Evolutionary conservation across 2,797 vertebrate genomes (phyloP), one percentile per base, ranked within the genome.

Genomic region (Hafferia zeledoni): DNA sequence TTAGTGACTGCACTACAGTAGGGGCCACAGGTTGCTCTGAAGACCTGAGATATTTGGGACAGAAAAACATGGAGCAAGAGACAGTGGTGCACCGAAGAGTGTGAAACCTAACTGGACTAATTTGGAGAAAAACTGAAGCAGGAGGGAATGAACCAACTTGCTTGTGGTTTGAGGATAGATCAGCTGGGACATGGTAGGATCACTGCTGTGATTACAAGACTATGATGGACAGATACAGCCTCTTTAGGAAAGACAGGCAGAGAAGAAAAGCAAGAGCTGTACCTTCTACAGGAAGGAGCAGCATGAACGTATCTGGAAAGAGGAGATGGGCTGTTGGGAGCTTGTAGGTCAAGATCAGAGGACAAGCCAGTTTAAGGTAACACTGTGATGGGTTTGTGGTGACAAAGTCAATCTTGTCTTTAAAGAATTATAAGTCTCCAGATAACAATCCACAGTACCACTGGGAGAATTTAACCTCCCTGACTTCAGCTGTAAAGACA

Each of bases 101-200:
- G 16, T 11, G 35, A 53, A 77, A 59, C 25, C 14, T 50, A 43
- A 59, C 17, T 63, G 60, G 11, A 31, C 3, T 22, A 24, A 67
- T 56, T 44, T 0, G 2, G 39, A 65, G 46, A 30, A 69, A 93
- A 89, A 64, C 5, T 10, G 28, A 75, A 71, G 64, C 53, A 53
- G 0, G 0, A 47, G 20, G 28, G 43, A 69, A 68, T 31, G 25
- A 27, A 18, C 3, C 27, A 46, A 52, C 18, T 70, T 63, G 13
- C 18, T 37, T 59, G 43, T 22, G 49, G 39, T 41, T 44, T 70
- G 67, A 70, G 31, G 30, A 60, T 11, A 76, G 20, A 15, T 86
- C 37, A 39, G 11, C 33, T 74, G 64, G 30, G 31, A 57, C 2
- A 1, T 14, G 20, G 30, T 41, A 37, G 35, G 57, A 82, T 75